These are phyloP conservation scores for Pachycephala philippinensis DNA, from an alignment of 2,113 vertebrate species.

Conservation along the genomic window DNA sequence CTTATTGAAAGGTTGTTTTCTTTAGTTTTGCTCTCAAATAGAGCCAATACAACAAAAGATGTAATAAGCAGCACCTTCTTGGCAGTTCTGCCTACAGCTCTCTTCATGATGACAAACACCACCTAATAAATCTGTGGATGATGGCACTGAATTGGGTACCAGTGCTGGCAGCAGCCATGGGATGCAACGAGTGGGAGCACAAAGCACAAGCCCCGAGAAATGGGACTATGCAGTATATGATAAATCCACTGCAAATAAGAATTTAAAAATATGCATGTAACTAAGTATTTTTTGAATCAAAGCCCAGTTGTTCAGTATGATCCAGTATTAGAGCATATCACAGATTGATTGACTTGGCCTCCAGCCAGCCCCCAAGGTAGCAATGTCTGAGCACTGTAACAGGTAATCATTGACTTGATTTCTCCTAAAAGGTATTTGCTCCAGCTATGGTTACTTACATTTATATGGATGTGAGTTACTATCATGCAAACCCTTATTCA, in stretches of 20 bases:
- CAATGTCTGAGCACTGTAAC: fast-evolving
- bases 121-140: not conserved
- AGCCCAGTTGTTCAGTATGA: not conserved
- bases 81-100: not conserved
- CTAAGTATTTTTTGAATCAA: not conserved
- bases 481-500: not conserved
- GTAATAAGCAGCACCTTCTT: not conserved
- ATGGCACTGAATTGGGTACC: not conserved
- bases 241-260: not conserved
- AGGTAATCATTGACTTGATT: not conserved
- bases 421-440: not conserved
- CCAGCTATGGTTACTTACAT: not conserved
- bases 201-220: not conserved
- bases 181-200: not conserved
- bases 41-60: not conserved
- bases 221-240: not conserved
- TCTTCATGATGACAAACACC: not conserved
- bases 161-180: not conserved
- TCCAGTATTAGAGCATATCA: not conserved
- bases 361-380: not conserved
- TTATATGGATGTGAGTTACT: not conserved
- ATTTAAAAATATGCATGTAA: not conserved
- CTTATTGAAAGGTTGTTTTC: not conserved
- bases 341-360: not conserved
- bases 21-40: not conserved